Conservation (phyloP, 2,113 vertebrate species). For the Amphiprion percula region DNA sequence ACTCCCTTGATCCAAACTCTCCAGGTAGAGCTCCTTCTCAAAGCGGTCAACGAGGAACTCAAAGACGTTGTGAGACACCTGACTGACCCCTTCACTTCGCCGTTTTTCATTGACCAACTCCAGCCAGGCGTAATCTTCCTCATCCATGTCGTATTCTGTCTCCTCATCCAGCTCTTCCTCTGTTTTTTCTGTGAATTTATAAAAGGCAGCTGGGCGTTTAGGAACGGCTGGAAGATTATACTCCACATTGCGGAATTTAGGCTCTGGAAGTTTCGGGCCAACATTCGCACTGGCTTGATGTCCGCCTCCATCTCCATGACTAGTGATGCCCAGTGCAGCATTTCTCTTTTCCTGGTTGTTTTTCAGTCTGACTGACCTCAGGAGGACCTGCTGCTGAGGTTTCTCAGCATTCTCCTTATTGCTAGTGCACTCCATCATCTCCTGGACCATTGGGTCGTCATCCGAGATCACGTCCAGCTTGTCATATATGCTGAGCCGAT, state of each 20-base stretch:
- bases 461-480: slow-evolving; percentile 92
- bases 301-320: slow-evolving; percentile 80
- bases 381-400: slow-evolving; percentile 85
- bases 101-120: slow-evolving; percentile 95
- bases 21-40: slow-evolving; percentile 94
- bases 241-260: slow-evolving; percentile 93
- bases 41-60: slow-evolving; percentile 98
- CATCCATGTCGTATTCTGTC: slow-evolving; percentile 99
- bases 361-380: slow-evolving; percentile 90
- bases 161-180: slow-evolving; percentile 96
- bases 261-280: slow-evolving; percentile 86
- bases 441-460: slow-evolving; percentile 94
- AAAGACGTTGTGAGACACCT: slow-evolving; percentile 94
- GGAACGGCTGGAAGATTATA: slow-evolving; percentile 95
- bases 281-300: slow-evolving; percentile 73
- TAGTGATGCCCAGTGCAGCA: slow-evolving; percentile 82
- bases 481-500: slow-evolving; percentile 96
- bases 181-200: slow-evolving; percentile 92
- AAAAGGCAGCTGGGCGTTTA: slow-evolving; percentile 88
- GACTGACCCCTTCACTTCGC: slow-evolving; percentile 90
- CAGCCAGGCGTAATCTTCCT: slow-evolving; percentile 97
- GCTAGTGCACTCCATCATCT: slow-evolving; percentile 96
- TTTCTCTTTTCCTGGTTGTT: slow-evolving; percentile 92
- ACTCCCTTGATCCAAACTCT: slow-evolving; percentile 90
- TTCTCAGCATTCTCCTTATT: slow-evolving; percentile 97